Percentiles rank a stretch among this genome's conserved stretches.
Evolutionary conservation across 2,888 invertebrate species (phyloP).

Genomic region (Spodoptera exigua): DNA sequence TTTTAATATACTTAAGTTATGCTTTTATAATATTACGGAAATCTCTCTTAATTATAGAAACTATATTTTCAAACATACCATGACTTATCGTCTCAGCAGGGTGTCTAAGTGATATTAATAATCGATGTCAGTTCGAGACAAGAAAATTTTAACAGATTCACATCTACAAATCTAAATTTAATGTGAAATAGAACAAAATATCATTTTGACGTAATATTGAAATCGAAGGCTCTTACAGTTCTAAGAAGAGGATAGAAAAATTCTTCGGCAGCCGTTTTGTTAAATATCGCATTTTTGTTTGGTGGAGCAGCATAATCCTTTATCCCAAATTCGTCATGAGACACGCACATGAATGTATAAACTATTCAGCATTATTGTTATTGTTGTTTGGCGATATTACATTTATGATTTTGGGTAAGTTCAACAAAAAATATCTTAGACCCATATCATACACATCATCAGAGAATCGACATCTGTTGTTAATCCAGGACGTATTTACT

Average conservation of each 20-base stretch:
- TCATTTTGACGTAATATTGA: too few relatives aligned
- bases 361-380: constrained; percentile 35
- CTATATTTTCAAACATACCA: too few relatives aligned
- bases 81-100: too few relatives aligned
- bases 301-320: constrained; percentile 51
- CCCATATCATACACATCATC: constrained; percentile 77
- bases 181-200: too few relatives aligned
- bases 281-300: constrained; percentile 35
- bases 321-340: constrained; percentile 46
- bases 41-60: too few relatives aligned
- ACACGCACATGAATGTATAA: constrained; percentile 39
- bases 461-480: constrained; percentile 81
- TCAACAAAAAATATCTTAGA: constrained; percentile 62
- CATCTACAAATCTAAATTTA: too few relatives aligned
- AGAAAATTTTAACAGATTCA: too few relatives aligned
- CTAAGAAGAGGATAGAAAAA: background rate
- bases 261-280: constrained; percentile 28
- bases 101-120: too few relatives aligned
- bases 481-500: constrained; percentile 79
- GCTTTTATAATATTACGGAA: too few relatives aligned
- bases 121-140: too few relatives aligned
- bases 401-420: constrained; percentile 68
- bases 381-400: constrained; percentile 44
- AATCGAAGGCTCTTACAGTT: too few relatives aligned
- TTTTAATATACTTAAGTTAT: too few relatives aligned